Conservation (phyloP, 2,113 vertebrate genomes). For the Alligator mississippiensis region DNA sequence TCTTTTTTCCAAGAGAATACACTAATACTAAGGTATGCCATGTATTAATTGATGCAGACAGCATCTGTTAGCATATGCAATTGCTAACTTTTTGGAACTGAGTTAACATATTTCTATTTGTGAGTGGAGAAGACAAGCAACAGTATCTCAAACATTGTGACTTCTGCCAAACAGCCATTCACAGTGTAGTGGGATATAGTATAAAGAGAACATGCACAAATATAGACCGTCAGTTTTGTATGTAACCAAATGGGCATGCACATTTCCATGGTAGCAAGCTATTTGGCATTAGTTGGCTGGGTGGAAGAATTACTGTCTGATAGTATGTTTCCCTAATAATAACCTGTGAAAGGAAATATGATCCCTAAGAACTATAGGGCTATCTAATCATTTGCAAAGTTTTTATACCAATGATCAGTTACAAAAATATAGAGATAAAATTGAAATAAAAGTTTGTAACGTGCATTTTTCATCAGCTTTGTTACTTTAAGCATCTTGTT, state of each 20-base stretch:
- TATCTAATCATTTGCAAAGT: neutral
- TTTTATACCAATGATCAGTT: neutral
- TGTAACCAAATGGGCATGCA: too few relatives aligned
- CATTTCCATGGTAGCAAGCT: rapidly evolving
- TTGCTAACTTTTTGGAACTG: neutral
- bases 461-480: too few relatives aligned
- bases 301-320: neutral
- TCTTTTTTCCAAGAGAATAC: neutral
- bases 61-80: neutral
- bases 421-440: too few relatives aligned
- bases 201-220: too few relatives aligned
- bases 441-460: too few relatives aligned
- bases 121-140: neutral
- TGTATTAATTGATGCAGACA: neutral
- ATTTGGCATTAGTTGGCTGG: neutral
- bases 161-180: neutral
- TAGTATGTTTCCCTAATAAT: neutral
- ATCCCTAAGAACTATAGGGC: neutral
- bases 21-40: neutral
- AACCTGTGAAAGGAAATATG: neutral
- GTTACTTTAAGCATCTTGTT: too few relatives aligned
- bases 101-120: neutral
- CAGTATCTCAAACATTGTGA: neutral
- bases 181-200: rapidly evolving
- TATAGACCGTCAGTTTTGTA: too few relatives aligned